Conservation (phyloP, 35 echinoderm and acorn worm genomes). For the Anneissia japonica region DNA sequence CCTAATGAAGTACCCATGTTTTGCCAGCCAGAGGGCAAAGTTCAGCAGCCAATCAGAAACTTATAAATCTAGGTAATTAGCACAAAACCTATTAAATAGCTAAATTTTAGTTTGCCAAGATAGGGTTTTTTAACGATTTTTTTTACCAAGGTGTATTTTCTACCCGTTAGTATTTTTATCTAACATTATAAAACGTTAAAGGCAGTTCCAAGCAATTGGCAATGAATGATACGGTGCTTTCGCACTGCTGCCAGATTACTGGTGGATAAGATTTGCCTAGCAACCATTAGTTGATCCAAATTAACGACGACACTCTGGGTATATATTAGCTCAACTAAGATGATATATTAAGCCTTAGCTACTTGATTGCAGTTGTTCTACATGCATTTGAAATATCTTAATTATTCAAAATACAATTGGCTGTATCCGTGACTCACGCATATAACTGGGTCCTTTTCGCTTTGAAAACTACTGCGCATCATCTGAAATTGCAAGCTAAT, state of each 20-base stretch:
- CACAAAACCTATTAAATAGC: too few species aligned
- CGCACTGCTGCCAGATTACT: background rate
- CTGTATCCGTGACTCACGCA: background rate
- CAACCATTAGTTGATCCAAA: background rate
- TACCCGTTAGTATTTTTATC: too few species aligned
- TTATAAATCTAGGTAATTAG: too few species aligned
- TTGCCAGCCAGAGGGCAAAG: too few species aligned
- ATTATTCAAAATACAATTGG: background rate
- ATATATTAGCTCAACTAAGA: background rate
- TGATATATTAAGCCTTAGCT: background rate
- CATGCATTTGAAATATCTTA: background rate
- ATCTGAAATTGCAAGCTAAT: background rate
- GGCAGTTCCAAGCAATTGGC: background rate
- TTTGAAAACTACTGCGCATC: background rate
- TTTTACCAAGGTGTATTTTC: too few species aligned
- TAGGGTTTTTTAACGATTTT: too few species aligned
- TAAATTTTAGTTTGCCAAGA: too few species aligned
- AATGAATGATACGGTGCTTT: background rate
- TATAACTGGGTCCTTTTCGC: background rate
- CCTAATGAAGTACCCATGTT: too few species aligned
- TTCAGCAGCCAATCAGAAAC: too few species aligned
- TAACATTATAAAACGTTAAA: background rate
- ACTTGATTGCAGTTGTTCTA: background rate
- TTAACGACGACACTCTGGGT: background rate
- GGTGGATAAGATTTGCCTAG: background rate